Evolutionary conservation across 1,140 invertebrate genomes (phyloP).

Genomic region (Drosophila lowei): DNA sequence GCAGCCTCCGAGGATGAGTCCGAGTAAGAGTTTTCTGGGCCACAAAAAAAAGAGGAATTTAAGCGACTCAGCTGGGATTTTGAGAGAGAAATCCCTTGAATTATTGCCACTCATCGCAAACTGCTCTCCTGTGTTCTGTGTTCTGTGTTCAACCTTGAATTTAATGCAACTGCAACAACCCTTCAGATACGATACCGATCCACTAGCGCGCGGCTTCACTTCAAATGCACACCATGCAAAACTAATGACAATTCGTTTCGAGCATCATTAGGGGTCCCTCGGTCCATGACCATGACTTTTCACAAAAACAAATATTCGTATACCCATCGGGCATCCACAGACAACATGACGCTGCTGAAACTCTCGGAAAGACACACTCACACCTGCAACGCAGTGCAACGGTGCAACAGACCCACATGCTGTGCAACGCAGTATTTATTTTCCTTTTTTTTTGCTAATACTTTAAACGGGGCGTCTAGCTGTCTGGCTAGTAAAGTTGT

Average conservation of each 20-base stretch:
- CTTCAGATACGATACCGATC: conserved; percentile 31
- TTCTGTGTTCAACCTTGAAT: conserved; percentile 34
- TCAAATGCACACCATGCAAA: conserved; percentile 56
- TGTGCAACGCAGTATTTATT: conserved; percentile 24
- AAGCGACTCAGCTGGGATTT: conserved; percentile 18
- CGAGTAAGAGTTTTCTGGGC: conserved; percentile 5
- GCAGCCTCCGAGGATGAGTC: conserved; percentile 18
- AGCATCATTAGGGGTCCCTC: conserved; percentile 64
- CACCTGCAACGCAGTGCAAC: conserved; percentile 59
- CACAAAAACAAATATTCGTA: conserved; percentile 48
- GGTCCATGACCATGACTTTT: conserved; percentile 65
- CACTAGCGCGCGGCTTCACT: conserved; percentile 13
- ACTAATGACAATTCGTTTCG: conserved; percentile 74
- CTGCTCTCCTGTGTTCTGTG: neutral
- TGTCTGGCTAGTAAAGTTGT: conserved; percentile 25
- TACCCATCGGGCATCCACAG: conserved; percentile 32
- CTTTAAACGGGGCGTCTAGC: conserved; percentile 61
- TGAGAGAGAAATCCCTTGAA: neutral
- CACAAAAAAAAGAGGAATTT: conserved; percentile 2
- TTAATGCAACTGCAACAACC: conserved; percentile 41
- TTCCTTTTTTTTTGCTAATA: neutral
- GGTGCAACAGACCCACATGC: conserved; percentile 43
- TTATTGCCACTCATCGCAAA: conserved; percentile 26
- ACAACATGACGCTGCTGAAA: conserved; percentile 66
- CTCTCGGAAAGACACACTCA: conserved; percentile 36